These are phyloP conservation scores for Ibidorhyncha struthersii DNA, from an alignment of 2,113 vertebrate genomes.

Conservation along the genomic window DNA sequence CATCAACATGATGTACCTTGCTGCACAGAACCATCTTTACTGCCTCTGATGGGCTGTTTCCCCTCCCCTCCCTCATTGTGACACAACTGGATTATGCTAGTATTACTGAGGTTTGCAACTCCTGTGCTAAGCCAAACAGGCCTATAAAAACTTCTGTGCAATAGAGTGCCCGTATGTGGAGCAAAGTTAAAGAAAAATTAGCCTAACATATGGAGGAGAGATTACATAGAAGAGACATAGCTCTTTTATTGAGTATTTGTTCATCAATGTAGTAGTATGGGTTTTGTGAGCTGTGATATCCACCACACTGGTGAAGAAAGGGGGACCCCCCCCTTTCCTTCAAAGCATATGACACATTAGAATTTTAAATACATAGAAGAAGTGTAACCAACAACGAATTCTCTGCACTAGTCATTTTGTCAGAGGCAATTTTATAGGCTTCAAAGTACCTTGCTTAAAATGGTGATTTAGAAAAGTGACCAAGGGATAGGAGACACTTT, in stretches of 20 bases:
- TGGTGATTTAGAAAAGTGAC: not conserved
- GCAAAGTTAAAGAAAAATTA: not conserved
- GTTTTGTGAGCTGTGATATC: not conserved
- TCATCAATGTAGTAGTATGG: not conserved
- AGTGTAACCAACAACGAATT: not conserved
- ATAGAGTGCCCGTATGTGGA: not conserved
- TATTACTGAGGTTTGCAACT: not conserved
- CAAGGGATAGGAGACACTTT: not conserved
- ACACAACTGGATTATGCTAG: not conserved
- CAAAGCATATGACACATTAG: not conserved
- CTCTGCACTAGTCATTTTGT: not conserved
- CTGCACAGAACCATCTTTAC: not conserved
- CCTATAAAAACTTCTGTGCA: not conserved
- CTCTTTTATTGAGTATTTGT: not conserved
- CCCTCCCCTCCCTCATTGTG: not conserved
- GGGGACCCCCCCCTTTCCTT: not conserved
- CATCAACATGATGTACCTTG: not conserved
- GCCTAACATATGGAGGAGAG: not conserved
- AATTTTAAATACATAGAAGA: not conserved
- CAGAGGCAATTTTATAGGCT: not conserved
- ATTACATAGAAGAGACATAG: not conserved
- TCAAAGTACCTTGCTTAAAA: not conserved
- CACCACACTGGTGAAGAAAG: not conserved
- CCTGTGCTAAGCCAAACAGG: not conserved
- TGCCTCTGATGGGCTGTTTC: not conserved